phyloP scores from a whole-genome alignment of 2,888 invertebrate species.

The Atrina japonica region DNA sequence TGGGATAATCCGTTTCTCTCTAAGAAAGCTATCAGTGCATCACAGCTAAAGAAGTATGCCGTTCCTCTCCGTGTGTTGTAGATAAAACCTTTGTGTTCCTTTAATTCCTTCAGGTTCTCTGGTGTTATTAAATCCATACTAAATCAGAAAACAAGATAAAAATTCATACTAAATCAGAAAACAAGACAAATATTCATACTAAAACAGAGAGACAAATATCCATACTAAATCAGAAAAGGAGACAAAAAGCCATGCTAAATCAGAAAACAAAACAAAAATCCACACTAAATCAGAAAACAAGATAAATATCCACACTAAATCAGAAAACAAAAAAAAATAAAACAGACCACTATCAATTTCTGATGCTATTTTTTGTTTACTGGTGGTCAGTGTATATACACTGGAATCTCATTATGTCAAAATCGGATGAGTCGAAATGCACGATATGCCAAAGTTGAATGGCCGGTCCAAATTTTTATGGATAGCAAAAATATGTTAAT shows the following conservation, averaged over 20 bases:
- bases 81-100: conserved; percentile 84
- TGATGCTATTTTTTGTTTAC: too few species aligned
- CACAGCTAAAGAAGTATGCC: conserved; percentile 87
- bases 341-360: too few species aligned
- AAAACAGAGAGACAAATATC: conserved; percentile 40
- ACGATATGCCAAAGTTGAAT: too few species aligned
- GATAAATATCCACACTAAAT: background rate
- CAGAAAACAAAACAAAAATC: background rate
- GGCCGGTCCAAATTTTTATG: too few species aligned
- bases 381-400: too few species aligned
- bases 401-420: too few species aligned
- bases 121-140: conserved; percentile 71
- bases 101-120: conserved; percentile 72
- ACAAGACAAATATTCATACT: conserved; percentile 62
- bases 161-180: conserved; percentile 65
- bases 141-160: conserved; percentile 41
- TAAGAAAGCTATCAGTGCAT: conserved; percentile 87
- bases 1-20: conserved; percentile 86
- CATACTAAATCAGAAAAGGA: conserved; percentile 64
- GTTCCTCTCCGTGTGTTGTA: conserved; percentile 87
- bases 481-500: too few species aligned
- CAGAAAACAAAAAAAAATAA: background rate
- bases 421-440: too few species aligned
- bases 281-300: background rate
- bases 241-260: background rate